Percentiles rank a stretch among this genome's conserved stretches.
phyloP scores from a whole-genome alignment of 2,888 invertebrate species.

The Eilema sororculum region DNA sequence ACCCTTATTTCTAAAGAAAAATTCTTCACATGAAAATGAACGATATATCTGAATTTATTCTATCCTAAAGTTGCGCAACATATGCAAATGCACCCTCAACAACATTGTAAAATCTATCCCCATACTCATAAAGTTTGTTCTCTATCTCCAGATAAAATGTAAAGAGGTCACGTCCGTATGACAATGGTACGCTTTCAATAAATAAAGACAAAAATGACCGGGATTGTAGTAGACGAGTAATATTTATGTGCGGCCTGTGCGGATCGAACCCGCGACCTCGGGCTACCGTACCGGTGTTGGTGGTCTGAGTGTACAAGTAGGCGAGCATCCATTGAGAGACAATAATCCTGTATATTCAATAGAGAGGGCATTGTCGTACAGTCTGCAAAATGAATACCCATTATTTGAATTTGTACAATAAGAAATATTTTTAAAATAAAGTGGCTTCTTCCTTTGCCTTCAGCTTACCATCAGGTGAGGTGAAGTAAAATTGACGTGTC shows the following conservation, averaged over 20 bases:
- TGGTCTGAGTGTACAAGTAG: constrained; percentile 62
- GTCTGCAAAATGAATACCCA: background rate
- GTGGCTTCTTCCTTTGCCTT: no score
- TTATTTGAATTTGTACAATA: background rate
- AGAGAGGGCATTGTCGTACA: background rate
- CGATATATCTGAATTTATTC: background rate
- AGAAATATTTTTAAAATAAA: no score
- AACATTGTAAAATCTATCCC: background rate
- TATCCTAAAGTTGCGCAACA: background rate
- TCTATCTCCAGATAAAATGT: constrained; percentile 30
- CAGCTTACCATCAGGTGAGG: no score
- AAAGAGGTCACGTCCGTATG: constrained; percentile 51
- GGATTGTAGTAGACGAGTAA: constrained; percentile 75
- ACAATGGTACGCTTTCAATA: constrained; percentile 78
- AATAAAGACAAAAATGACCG: constrained; percentile 77
- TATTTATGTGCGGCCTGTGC: constrained; percentile 73
- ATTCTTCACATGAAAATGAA: background rate
- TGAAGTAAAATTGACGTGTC: no score
- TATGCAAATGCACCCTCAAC: background rate
- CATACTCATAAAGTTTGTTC: constrained; percentile 4
- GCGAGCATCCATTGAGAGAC: constrained; percentile 3
- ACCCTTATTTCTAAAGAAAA: no score
- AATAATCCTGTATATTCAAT: background rate
- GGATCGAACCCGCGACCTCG: constrained; percentile 75
- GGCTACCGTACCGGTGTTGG: constrained; percentile 78